Evolutionary conservation across 2,797 vertebrate genomes (phyloP), one percentile per base, ranked within the genome.

Genomic region (Chlorospingus flavigularis): DNA sequence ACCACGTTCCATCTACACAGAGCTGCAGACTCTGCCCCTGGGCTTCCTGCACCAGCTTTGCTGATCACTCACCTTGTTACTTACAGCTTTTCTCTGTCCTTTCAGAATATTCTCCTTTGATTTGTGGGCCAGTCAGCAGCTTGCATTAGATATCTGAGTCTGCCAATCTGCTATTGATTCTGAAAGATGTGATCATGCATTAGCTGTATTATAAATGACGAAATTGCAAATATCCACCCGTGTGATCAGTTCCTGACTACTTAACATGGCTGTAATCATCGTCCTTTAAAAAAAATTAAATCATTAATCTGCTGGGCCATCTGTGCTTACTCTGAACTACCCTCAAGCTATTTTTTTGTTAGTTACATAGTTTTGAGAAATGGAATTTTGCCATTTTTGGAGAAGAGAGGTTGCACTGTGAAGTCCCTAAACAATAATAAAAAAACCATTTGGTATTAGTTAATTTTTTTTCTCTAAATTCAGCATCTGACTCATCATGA

Each of bases 91-190:
- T 77, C 81, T 81, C 48, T 79, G 43, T 47, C 25, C 37, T 85
- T 93, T 79, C 20, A 73, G 31, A 92, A 73, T 51, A 79, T 37
- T 71, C 43, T 67, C 53, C 65, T 87, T 85, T 82, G 65, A 91
- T 90, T 75, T 90, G 51, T 73, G 50, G 62, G 61, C 39, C 53
- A 74, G 63, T 88, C 88, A 76, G 51, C 66, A 73, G 35, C 58
- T 79, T 87, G 43, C 86, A 81, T 54, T 48, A 84, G 66, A 45
- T 15, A 68, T 84, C 66, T 62, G 45, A 78, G 17, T 53, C 47
- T 94, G 86, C 48, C 88, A 95, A 23, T 85, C 72, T 70, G 4
- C 63, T 79, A 82, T 76, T 93, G 94, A 96, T 92, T 94, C 53
- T 54, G 62, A 86, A 93, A 75, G 76, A 89, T 9, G 53, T 57